Evolutionary conservation across 2,888 invertebrate genomes (phyloP).

Genomic region (Caenorhabditis panamensis): DNA sequence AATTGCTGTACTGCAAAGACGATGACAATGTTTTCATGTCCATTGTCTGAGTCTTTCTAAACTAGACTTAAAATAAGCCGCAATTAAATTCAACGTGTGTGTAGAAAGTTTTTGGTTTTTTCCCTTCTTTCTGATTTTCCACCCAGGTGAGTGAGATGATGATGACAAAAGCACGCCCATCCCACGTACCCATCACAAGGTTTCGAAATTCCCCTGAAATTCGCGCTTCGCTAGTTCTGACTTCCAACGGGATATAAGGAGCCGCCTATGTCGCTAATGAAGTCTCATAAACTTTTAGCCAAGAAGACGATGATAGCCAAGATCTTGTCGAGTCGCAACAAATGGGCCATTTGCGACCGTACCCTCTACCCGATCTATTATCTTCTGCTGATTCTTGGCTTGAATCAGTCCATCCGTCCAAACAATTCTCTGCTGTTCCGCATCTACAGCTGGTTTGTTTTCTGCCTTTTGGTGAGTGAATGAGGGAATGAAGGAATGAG

Average conservation of each 20-base stretch:
- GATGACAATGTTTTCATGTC: constrained; percentile 21
- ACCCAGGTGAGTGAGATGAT: constrained; percentile 10
- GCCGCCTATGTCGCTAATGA: constrained; percentile 22
- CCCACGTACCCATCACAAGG: constrained; percentile 5
- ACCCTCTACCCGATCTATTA: constrained; percentile 61
- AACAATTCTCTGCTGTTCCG: constrained; percentile 45
- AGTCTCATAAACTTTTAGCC: constrained; percentile 47
- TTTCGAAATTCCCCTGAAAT: constrained; percentile 6
- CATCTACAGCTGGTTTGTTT: constrained; percentile 61
- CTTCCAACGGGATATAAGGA: constrained; percentile 1
- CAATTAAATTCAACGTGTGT: constrained; percentile 40
- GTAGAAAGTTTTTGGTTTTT: constrained; percentile 31
- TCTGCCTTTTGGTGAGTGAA: constrained; percentile 58
- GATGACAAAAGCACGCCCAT: constrained; percentile 46
- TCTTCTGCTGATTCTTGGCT: constrained; percentile 58
- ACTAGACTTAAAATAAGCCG: constrained; percentile 45
- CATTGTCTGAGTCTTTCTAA: constrained; percentile 17
- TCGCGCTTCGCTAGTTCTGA: constrained; percentile 29
- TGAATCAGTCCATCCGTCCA: constrained; percentile 56
- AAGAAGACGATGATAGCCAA: constrained; percentile 57
- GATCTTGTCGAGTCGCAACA: constrained; percentile 52
- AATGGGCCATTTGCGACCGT: constrained; percentile 56
- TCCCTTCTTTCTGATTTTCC: background rate
- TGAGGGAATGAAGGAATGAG: too few species aligned
- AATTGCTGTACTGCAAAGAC: constrained; percentile 15